A percentile compares a stretch with the other conserved stretches of the same genome.
phyloP scores from a whole-genome alignment of 2,888 invertebrate species.

The Chrysodeixis includens region DNA sequence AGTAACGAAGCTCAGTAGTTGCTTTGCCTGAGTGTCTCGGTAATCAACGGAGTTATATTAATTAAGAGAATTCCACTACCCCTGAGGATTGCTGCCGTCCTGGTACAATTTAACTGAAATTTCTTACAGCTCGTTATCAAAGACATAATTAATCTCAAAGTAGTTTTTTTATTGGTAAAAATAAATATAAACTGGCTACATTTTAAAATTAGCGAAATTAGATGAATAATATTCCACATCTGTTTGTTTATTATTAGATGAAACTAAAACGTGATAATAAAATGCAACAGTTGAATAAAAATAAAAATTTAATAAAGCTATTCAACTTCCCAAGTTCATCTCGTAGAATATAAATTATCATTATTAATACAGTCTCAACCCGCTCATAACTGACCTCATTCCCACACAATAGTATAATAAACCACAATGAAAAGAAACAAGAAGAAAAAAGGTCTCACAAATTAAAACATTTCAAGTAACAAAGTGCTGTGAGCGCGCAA shows the following conservation, averaged over 20 bases:
- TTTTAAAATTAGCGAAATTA: not conserved
- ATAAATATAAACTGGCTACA: constrained; percentile 12
- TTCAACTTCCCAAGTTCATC: not conserved
- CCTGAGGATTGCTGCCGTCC: constrained; percentile 24
- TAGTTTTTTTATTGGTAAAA: constrained; percentile 2
- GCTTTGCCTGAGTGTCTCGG: constrained; percentile 24
- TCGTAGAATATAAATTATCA: not conserved
- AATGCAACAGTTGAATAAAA: not conserved
- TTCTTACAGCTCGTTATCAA: constrained; percentile 32
- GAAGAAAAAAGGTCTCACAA: constrained; percentile 34
- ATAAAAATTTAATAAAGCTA: not conserved
- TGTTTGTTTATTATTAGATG: too few relatives aligned
- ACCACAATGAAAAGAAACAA: constrained; percentile 28
- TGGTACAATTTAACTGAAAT: constrained; percentile 23
- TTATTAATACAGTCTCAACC: not conserved
- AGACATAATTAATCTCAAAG: constrained; percentile 11
- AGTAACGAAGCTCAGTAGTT: constrained; percentile 16
- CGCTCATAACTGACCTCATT: constrained; percentile 20
- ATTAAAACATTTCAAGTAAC: constrained; percentile 54
- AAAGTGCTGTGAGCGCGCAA: constrained; percentile 45
- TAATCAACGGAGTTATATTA: constrained; percentile 37
- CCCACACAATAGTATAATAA: constrained; percentile 31
- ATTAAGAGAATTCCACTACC: constrained; percentile 37
- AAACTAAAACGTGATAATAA: too few relatives aligned
- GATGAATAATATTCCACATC: too few relatives aligned